Evolutionary conservation across 1,140 invertebrate species (phyloP), one percentile per base, ranked within the genome.

Genomic region (Drosophila watanabei): DNA sequence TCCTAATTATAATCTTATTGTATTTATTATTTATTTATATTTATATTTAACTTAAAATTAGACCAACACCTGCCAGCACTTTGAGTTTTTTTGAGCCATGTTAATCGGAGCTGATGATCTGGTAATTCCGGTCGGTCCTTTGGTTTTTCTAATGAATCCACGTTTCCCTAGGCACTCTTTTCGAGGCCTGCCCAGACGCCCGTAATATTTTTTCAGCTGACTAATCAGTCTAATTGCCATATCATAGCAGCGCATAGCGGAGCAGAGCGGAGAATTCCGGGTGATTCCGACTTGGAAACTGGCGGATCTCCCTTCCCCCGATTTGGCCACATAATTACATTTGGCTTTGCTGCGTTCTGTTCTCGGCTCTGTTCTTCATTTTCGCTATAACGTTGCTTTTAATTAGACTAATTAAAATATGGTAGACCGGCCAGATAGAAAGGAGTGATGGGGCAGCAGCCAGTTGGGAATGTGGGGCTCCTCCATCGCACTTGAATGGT

Each of bases 341-440:
- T 73, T 57, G 70, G 69, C 48, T 80, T 61, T 58, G 56, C 51
- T 52, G 57, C 20, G 56, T 58, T 56, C 58, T 70, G 75, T 78
- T 56, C 48, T 60, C 75, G 20, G 63, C 57, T 30, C 37, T 57
- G 59, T 64, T 71, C 68, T 66, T 79, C 43, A 60, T 66, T 80
- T 80, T 56, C 61, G 56, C 56, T 60, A 62, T 56, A 68, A 75
- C 57, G 69, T 75, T 32, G 69, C 61, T 62, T 80, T 80, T 80
- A 80, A 80, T 80, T 80, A 80, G 69, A 52, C 77, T 80, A 80
- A 80, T 80, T 80, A 80, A 79, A 79, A 72, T 79, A 79, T 79
- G 58, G 66, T 52, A 79, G 59, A 72, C 37, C 58, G 52, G 37
- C 45, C 20, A 45, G 62, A 54, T 28, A 46, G 48, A 45, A 57